Evolutionary conservation across 2,113 vertebrate genomes (phyloP).

Genomic region (Pelusios castaneus): DNA sequence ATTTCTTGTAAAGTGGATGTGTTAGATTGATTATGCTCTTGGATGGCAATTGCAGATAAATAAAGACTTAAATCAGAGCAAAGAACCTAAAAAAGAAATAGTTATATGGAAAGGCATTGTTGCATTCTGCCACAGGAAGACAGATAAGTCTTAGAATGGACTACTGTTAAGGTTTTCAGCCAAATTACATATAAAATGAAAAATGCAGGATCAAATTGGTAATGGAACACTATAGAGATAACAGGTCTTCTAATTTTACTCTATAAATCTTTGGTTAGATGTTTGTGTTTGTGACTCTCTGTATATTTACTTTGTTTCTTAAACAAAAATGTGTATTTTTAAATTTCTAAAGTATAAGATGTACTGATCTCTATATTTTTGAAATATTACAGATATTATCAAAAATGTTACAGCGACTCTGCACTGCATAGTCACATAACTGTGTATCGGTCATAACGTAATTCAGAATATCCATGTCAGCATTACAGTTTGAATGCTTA

Average conservation of each 20-base stretch:
- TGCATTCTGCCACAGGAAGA: slow-evolving; percentile 37
- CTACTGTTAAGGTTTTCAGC: slow-evolving; percentile 45
- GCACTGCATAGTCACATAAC: background rate
- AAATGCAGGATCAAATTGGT: slow-evolving; percentile 58
- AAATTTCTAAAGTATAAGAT: background rate
- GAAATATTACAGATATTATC: background rate
- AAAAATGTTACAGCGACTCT: background rate
- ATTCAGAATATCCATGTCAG: background rate
- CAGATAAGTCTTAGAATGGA: slow-evolving; percentile 29
- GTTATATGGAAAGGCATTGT: slow-evolving; percentile 16
- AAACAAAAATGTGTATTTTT: background rate
- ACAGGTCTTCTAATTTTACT: slow-evolving; percentile 21
- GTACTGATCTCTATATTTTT: background rate
- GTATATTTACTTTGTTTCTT: background rate
- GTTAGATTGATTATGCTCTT: slow-evolving; percentile 27
- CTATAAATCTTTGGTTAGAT: background rate
- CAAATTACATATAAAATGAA: slow-evolving; percentile 58
- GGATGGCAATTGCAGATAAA: slow-evolving; percentile 46
- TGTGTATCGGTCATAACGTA: background rate
- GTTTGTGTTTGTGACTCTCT: background rate
- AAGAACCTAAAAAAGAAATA: slow-evolving; percentile 32
- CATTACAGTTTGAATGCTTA: background rate
- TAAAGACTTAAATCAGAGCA: slow-evolving; percentile 27
- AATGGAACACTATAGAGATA: slow-evolving; percentile 52
- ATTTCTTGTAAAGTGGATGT: slow-evolving; percentile 12